These are phyloP conservation scores for Amphipoea oculea DNA, from an alignment of 2,888 invertebrate species.

Conservation along the genomic window DNA sequence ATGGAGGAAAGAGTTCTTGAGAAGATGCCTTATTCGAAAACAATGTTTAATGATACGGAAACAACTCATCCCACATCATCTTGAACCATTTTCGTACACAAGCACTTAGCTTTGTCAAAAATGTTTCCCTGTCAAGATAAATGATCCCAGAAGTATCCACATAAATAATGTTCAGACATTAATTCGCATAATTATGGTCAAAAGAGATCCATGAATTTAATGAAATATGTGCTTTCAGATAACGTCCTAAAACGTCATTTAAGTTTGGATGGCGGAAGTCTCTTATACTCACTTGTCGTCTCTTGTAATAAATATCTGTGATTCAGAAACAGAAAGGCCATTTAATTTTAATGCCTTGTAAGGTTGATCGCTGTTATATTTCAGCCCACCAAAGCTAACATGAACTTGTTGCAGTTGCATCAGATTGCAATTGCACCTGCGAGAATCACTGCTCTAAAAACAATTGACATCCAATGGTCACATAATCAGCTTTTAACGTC, in stretches of 20 bases:
- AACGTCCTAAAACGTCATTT: not conserved
- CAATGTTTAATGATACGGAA: conserved; percentile 36
- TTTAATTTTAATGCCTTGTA: not conserved
- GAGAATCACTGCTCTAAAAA: not conserved
- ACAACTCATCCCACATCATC: conserved; percentile 15
- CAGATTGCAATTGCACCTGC: not conserved
- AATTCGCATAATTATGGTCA: not conserved
- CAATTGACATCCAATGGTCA: not conserved
- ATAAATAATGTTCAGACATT: conserved; percentile 4
- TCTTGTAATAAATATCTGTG: not conserved
- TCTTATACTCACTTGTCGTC: not conserved
- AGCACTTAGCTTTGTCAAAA: conserved; percentile 16
- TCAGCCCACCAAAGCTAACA: not conserved
- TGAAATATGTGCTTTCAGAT: not conserved
- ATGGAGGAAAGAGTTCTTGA: not conserved
- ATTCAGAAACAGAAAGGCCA: not conserved
- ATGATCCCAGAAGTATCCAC: conserved; percentile 25
- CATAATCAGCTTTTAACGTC: not conserved
- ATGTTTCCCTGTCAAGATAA: conserved; percentile 37
- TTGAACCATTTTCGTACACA: conserved; percentile 1
- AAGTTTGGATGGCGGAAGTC: not conserved
- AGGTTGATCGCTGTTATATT: not conserved
- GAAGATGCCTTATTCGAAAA: conserved; percentile 19
- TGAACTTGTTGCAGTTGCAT: not conserved
- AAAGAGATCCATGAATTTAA: conserved; percentile 10